Percentiles rank a stretch among this genome's conserved stretches.
Conservation (phyloP, 1,140 invertebrate genomes). For the Atta cephalotes region DNA sequence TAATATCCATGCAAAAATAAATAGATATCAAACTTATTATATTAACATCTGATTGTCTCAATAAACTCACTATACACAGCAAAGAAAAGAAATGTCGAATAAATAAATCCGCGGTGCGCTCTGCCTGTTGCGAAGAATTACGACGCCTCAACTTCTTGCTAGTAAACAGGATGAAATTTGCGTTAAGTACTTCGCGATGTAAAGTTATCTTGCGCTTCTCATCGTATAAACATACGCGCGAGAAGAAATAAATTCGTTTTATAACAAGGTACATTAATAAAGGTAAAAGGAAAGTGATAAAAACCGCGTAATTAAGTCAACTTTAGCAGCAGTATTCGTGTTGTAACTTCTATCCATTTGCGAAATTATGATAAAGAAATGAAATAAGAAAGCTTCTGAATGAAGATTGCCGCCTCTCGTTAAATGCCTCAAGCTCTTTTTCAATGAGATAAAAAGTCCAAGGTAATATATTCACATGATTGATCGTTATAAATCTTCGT, state of each 20-base stretch:
- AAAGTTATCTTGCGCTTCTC: conserved; percentile 39
- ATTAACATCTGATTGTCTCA: neutral
- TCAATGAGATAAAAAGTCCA: neutral
- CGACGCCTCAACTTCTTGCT: conserved; percentile 13
- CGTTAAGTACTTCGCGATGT: conserved; percentile 21
- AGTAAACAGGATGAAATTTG: conserved; percentile 45
- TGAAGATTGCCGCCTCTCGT: neutral
- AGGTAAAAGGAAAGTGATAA: conserved; percentile 9
- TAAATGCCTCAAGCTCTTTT: conserved; percentile 5
- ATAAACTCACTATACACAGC: neutral
- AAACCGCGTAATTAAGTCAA: conserved; percentile 21
- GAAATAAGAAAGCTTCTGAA: conserved; percentile 24
- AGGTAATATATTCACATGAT: neutral
- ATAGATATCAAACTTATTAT: neutral
- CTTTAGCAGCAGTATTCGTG: neutral
- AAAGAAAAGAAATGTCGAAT: neutral
- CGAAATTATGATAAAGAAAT: conserved; percentile 28
- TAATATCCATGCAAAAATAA: neutral
- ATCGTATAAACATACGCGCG: neutral
- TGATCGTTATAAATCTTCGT: neutral
- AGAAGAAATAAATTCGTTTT: conserved; percentile 20
- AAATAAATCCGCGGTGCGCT: conserved; percentile 7
- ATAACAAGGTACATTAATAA: conserved; percentile 20
- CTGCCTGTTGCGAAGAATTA: neutral
- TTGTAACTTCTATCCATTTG: conserved; percentile 7